Percentiles rank a stretch among this genome's conserved stretches.
Conservation (phyloP, 2,888 invertebrate species). For the Falcaria lacertinaria region DNA sequence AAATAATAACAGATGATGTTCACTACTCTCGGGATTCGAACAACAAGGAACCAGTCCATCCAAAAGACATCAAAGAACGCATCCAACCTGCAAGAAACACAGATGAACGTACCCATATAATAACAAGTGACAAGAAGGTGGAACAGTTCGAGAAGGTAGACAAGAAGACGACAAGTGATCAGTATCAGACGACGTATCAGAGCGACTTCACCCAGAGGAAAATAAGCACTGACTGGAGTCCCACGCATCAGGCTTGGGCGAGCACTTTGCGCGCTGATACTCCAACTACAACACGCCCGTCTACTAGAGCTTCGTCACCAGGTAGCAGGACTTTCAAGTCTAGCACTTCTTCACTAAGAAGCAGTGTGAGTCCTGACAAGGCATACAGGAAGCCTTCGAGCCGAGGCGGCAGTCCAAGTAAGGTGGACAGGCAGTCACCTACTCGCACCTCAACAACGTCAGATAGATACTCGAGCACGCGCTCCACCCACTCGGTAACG, state of each 20-base stretch:
- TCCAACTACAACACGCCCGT: conserved; percentile 71
- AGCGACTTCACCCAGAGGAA: conserved; percentile 77
- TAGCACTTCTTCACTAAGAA: conserved; percentile 75
- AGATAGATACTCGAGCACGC: conserved; percentile 46
- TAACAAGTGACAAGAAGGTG: conserved; percentile 37
- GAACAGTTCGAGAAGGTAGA: conserved; percentile 39
- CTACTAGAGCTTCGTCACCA: conserved; percentile 77
- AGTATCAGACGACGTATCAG: conserved; percentile 82
- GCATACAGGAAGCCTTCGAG: conserved; percentile 48
- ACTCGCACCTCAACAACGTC: conserved; percentile 33
- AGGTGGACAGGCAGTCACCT: conserved; percentile 55
- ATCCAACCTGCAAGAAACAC: conserved; percentile 27
- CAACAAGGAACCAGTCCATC: background rate
- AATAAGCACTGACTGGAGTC: conserved; percentile 83
- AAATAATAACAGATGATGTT: conserved; percentile 23
- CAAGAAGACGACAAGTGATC: conserved; percentile 52
- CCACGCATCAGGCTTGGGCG: conserved; percentile 88
- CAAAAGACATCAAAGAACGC: conserved; percentile 20
- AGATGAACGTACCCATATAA: conserved; percentile 35
- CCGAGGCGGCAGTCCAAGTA: conserved; percentile 52
- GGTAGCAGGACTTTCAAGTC: conserved; percentile 75
- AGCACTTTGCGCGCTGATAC: conserved; percentile 84
- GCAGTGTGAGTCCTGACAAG: conserved; percentile 75
- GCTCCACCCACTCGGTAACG: conserved; percentile 42
- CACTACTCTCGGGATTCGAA: background rate